Conservation (phyloP, 2,888 invertebrate genomes). For the Cyrtodaria siliqua region DNA sequence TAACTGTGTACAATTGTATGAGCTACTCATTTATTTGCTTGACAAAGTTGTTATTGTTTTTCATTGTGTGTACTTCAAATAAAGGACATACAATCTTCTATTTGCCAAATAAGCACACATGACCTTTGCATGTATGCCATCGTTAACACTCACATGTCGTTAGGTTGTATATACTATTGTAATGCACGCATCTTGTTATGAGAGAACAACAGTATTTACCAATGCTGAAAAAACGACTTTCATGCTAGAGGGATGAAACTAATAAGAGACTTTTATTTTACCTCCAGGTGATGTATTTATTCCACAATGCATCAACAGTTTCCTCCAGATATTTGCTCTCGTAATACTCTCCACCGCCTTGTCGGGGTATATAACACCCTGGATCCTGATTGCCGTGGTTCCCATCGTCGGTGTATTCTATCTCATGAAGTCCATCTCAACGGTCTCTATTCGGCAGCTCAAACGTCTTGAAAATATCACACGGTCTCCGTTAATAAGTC, state of each 20-base stretch:
- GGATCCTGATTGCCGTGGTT: constrained; percentile 71
- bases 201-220: background rate
- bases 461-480: constrained; percentile 87
- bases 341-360: constrained; percentile 57
- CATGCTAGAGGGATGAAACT: background rate
- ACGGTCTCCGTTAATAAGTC: constrained; percentile 88
- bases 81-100: too few species aligned
- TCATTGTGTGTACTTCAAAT: too few species aligned
- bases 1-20: too few species aligned
- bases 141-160: too few species aligned
- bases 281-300: constrained; percentile 70
- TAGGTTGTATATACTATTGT: too few species aligned
- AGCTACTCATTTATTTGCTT: too few species aligned
- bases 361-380: constrained; percentile 55
- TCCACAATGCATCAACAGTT: constrained; percentile 60
- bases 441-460: constrained; percentile 81
- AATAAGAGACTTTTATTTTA: too few species aligned
- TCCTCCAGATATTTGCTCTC: constrained; percentile 48
- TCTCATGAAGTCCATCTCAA: constrained; percentile 83
- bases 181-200: too few species aligned
- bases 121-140: too few species aligned
- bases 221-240: background rate
- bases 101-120: too few species aligned
- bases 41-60: too few species aligned
- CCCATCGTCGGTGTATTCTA: constrained; percentile 82